Evolutionary conservation across 2,113 vertebrate genomes (phyloP).

Genomic region (Coregonus clupeaformis): DNA sequence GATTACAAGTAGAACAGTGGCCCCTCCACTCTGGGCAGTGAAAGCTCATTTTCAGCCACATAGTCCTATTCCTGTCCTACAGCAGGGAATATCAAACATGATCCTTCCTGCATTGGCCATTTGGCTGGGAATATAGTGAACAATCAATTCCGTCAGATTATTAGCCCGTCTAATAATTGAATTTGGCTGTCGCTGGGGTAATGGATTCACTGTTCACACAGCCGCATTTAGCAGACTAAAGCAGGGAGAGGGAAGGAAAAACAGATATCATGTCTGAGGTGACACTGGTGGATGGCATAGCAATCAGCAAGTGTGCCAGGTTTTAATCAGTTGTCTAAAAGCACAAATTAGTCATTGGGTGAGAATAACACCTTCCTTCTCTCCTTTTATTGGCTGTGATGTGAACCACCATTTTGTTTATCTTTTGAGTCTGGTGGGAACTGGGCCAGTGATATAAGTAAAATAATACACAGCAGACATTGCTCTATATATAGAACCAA

Average conservation of each 20-base stretch:
- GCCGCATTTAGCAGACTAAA: conserved; percentile 7
- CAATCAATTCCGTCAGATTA: conserved; percentile 70
- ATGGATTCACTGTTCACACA: conserved; percentile 12
- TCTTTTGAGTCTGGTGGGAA: conserved; percentile 5
- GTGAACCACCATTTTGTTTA: conserved; percentile 17
- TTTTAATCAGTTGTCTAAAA: conserved; percentile 36
- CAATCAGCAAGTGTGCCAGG: conserved; percentile 28
- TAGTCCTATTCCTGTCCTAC: conserved; percentile 1
- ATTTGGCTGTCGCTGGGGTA: conserved; percentile 63
- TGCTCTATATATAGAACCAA: neutral
- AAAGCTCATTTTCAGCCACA: neutral
- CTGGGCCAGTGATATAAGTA: neutral
- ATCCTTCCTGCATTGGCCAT: conserved; percentile 26
- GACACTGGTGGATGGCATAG: conserved; percentile 28
- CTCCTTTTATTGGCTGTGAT: conserved; percentile 15
- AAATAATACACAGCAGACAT: neutral
- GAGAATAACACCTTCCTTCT: conserved; percentile 19
- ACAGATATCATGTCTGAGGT: conserved; percentile 6
- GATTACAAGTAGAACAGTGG: neutral
- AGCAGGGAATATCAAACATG: neutral
- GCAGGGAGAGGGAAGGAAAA: neutral
- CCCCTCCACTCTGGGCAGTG: neutral
- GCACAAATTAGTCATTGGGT: conserved; percentile 26
- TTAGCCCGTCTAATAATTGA: conserved; percentile 69
- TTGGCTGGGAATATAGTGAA: conserved; percentile 58